Evolutionary conservation across 2,113 vertebrate species (phyloP).

Genomic region (Sigmodon hispidus): DNA sequence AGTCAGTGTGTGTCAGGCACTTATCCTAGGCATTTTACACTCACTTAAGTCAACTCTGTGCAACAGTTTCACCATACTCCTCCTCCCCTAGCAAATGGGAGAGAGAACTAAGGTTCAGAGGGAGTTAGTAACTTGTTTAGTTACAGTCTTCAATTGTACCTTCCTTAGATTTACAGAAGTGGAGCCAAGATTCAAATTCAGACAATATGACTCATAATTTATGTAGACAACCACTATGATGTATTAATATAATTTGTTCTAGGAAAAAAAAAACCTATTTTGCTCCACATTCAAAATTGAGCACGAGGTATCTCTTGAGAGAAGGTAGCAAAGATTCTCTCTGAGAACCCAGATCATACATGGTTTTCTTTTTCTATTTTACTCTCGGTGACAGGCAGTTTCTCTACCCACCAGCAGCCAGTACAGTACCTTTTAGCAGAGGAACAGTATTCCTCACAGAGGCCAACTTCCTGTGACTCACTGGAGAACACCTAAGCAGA

Average conservation of each 20-base stretch:
- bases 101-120: slow-evolving; percentile 8
- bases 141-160: background rate
- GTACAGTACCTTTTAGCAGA: background rate
- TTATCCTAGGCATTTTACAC: background rate
- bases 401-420: background rate
- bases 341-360: background rate
- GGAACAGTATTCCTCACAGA: background rate
- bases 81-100: background rate
- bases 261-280: background rate
- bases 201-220: background rate
- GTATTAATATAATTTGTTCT: background rate
- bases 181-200: background rate
- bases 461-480: background rate
- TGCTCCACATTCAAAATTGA: background rate
- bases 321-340: background rate
- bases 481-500: background rate
- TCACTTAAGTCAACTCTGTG: background rate
- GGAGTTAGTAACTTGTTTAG: background rate
- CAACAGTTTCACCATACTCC: background rate
- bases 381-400: background rate
- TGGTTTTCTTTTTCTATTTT: background rate
- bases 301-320: background rate
- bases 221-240: background rate
- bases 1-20: background rate
- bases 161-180: background rate